These are phyloP conservation scores for Drepana arcuata DNA, from an alignment of 1,140 invertebrate species.

Conservation along the genomic window DNA sequence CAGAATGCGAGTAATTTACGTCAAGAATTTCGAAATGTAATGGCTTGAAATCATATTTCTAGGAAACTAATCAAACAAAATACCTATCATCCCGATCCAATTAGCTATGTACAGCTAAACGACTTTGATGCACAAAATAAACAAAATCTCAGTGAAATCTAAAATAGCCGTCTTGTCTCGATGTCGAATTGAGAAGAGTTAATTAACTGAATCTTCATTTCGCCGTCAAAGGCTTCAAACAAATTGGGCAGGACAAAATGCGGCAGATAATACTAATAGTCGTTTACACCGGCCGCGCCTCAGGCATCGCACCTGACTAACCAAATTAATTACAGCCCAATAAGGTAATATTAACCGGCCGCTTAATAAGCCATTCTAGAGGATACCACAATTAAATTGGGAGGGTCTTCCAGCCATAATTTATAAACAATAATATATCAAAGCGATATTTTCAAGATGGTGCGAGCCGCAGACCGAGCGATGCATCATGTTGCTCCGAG, in stretches of 20 bases:
- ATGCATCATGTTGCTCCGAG: conserved; percentile 24
- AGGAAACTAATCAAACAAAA: no score
- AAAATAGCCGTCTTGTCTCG: no score
- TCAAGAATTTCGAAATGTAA: no score
- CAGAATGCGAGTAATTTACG: no score
- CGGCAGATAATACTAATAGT: conserved; percentile 62
- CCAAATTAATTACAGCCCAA: conserved; percentile 68
- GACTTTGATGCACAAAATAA: no score
- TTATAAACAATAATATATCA: conserved; percentile 73
- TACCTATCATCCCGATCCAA: no score
- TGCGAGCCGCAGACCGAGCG: conserved; percentile 38
- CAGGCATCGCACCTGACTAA: conserved; percentile 65
- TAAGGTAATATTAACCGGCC: conserved; percentile 70
- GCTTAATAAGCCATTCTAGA: conserved; percentile 69
- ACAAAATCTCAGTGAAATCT: no score
- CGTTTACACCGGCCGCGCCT: conserved; percentile 44
- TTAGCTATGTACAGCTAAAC: no score
- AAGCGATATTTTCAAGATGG: conserved; percentile 68
- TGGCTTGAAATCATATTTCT: no score
- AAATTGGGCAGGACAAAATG: conserved; percentile 67
- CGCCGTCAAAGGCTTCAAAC: conserved; percentile 67
- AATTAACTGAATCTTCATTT: conserved; percentile 59
- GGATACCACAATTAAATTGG: conserved; percentile 70
- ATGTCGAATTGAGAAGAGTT: no score
- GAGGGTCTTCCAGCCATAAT: conserved; percentile 64